Percentiles rank a stretch among this genome's conserved stretches.
Evolutionary conservation across 2,888 invertebrate genomes (phyloP).

Genomic region (Ormia ochracea): DNA sequence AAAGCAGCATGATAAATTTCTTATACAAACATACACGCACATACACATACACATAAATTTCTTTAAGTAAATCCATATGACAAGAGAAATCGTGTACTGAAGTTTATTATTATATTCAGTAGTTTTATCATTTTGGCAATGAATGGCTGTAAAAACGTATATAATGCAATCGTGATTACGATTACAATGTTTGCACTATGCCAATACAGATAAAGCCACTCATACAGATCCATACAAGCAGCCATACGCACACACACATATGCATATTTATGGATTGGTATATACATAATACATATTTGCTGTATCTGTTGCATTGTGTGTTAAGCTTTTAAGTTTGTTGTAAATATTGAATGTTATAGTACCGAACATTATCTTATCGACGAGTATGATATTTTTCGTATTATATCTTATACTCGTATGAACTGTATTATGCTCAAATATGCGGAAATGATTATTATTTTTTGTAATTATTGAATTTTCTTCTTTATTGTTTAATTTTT

Average conservation of each 20-base stretch:
- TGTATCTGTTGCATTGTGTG: background rate
- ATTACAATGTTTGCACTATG: conserved; percentile 1
- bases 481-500: background rate
- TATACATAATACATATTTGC: background rate
- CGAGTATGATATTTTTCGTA: conserved; percentile 1
- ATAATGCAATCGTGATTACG: conserved; percentile 3
- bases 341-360: background rate
- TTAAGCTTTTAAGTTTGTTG: background rate
- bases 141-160: conserved; percentile 6
- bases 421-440: conserved; percentile 21
- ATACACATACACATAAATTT: too few species aligned
- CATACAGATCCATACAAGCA: background rate
- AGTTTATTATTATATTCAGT: conserved; percentile 1
- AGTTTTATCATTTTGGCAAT: conserved; percentile 30
- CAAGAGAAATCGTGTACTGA: background rate
- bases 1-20: background rate
- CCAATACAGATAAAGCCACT: background rate
- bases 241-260: background rate
- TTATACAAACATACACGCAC: too few species aligned
- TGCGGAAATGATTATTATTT: background rate
- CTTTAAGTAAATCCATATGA: background rate
- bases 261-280: background rate
- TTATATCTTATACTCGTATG: background rate
- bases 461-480: background rate
- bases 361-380: conserved; percentile 23